These are phyloP conservation scores for Lycia hirtaria DNA, from an alignment of 2,888 invertebrate species.

Conservation along the genomic window DNA sequence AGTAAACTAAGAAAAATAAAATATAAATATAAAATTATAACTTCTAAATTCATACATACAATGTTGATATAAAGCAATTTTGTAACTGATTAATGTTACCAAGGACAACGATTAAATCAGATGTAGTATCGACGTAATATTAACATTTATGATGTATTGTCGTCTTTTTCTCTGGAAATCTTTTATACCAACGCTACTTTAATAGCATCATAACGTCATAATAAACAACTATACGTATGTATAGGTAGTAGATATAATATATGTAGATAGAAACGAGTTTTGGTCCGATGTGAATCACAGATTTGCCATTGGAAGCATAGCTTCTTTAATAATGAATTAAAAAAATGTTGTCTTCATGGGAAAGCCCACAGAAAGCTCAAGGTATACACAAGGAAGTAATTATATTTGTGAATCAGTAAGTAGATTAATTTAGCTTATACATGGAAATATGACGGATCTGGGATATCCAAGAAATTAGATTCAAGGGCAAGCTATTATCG, in stretches of 20 bases:
- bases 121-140: too few species aligned
- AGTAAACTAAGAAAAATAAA: too few species aligned
- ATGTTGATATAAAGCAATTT: too few species aligned
- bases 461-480: background rate
- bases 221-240: slow-evolving; percentile 18
- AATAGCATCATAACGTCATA: slow-evolving; percentile 24
- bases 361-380: slow-evolving; percentile 1
- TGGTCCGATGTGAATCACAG: slow-evolving; percentile 40
- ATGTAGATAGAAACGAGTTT: slow-evolving; percentile 28
- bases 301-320: slow-evolving; percentile 36
- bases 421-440: background rate
- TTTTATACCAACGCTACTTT: slow-evolving; percentile 28
- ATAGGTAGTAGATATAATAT: slow-evolving; percentile 18
- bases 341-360: background rate
- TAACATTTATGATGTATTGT: too few species aligned
- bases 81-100: too few species aligned
- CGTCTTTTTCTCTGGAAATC: too few species aligned
- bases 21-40: too few species aligned
- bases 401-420: background rate
- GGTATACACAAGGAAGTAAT: background rate
- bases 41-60: too few species aligned
- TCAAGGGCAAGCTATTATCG: background rate
- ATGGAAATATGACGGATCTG: background rate
- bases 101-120: too few species aligned
- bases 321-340: background rate